Conservation (phyloP, 2,888 invertebrate genomes). For the Chironomus tentans region DNA sequence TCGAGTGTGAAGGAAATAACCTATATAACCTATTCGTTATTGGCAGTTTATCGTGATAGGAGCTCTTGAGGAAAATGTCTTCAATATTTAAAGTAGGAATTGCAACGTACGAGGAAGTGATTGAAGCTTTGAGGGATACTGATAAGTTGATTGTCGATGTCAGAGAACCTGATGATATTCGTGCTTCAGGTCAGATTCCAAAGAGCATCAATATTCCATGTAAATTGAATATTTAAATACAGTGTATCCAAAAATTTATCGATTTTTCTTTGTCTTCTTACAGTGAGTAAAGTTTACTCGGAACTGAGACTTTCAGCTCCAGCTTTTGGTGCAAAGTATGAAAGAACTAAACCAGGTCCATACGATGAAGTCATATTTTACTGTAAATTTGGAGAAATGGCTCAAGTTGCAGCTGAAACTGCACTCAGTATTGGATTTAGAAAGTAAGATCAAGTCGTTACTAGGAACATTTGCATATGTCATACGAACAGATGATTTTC, state of each 20-base stretch:
- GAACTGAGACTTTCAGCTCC: constrained; percentile 35
- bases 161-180: constrained; percentile 61
- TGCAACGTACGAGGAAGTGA: constrained; percentile 39
- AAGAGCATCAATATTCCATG: constrained; percentile 68
- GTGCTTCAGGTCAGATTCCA: constrained; percentile 58
- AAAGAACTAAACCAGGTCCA: constrained; percentile 49
- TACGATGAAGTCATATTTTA: constrained; percentile 56
- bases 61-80: not conserved
- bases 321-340: constrained; percentile 39
- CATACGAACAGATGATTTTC: no score
- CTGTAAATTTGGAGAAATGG: constrained; percentile 60
- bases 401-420: constrained; percentile 52
- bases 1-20: not conserved
- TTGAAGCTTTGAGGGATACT: constrained; percentile 42
- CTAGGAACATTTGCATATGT: no score
- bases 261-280: not conserved
- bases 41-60: not conserved
- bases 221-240: constrained; percentile 35
- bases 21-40: not conserved
- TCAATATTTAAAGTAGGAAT: not conserved
- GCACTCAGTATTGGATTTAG: constrained; percentile 37
- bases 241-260: not conserved
- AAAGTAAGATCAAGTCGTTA: constrained; percentile 32
- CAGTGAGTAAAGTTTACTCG: constrained; percentile 30
- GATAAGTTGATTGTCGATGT: constrained; percentile 63